Base-by-base conservation (phyloP, 2,113 vertebrate genomes). In the Elachura formosa region DNA sequence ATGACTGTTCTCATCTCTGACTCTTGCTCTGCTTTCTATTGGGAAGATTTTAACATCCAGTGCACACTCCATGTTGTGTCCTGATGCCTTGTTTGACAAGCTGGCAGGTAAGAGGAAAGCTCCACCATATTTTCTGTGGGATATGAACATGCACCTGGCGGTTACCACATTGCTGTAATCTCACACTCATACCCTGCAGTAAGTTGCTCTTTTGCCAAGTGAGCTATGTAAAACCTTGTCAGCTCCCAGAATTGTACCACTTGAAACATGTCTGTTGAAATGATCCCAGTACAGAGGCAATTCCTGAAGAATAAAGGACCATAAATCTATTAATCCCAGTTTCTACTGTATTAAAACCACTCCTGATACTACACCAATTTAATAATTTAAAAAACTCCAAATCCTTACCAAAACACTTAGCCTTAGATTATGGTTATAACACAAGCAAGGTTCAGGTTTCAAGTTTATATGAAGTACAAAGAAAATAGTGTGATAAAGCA, bases 121-220 rank as follows among this genome's bases (percentile, higher is more conserved):
- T 89, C 74, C 3, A 11, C 79, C 87, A 54, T 52, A 59, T 76
- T 92, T 96, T 94, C 71, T 66, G 41, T 69, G 58, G 78, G 67
- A 76, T 76, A 76, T 80, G 78, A 87, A 73, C 54, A 61, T 62
- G 58, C 46, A 91, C 54, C 93, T 95, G 92, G 90, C 87, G 94
- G 87, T 62, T 90, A 76, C 54, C 78, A 69, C 0, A 1, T 7
- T 91, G 51, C 77, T 93, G 93, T 94, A 85, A 93, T 96, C 93
- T 93, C 90, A 91, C 79, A 87, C 82, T 73, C 54, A 34, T 87
- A 69, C 62, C 58, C 78, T 91, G 87, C 2, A 9, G 68, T 94
- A 75, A 87, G 43, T 26, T 94, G 66, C 66, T 93, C 87, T 91
- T 96, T 91, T 96, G 90, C 96, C 90, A 95, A 95, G 45, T 54